Percentiles rank a stretch among this genome's conserved stretches.
Evolutionary conservation across 2,113 vertebrate genomes (phyloP).

Genomic region (Lanius collurio): DNA sequence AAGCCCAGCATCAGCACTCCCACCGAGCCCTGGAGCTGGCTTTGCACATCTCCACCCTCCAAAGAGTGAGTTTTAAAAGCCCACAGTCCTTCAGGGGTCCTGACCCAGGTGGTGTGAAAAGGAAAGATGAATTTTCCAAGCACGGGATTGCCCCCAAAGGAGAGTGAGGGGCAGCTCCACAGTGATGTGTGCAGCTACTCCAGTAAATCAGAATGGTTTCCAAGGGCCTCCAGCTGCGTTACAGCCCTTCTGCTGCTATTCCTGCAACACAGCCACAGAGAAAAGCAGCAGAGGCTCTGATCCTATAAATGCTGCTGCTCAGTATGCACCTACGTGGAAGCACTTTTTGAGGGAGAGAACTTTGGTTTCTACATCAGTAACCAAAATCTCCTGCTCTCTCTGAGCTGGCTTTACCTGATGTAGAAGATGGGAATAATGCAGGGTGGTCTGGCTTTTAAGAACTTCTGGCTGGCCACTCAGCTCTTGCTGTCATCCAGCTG

Average conservation of each 20-base stretch:
- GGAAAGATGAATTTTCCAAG: neutral
- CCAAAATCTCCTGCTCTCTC: neutral
- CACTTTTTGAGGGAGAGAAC: neutral
- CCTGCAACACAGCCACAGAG: neutral
- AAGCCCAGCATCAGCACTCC: neutral
- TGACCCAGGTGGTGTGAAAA: neutral
- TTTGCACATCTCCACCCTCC: neutral
- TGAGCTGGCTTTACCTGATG: neutral
- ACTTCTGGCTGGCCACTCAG: neutral
- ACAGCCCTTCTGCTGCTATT: neutral
- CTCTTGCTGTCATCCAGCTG: neutral
- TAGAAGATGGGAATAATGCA: neutral
- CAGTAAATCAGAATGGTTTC: constrained; percentile 4
- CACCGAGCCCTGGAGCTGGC: neutral
- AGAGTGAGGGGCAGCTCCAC: neutral
- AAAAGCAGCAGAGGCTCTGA: neutral
- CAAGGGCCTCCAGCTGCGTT: neutral
- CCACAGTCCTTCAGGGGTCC: neutral
- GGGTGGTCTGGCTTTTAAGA: neutral
- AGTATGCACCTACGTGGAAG: neutral
- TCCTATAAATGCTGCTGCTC: neutral
- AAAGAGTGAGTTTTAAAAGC: neutral
- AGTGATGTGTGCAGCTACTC: neutral
- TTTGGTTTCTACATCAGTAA: neutral
- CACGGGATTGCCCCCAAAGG: neutral